Evolutionary conservation across 2,797 vertebrate species (phyloP), one percentile per base, ranked within the genome.

Genomic region (Pteropus rufus): DNA sequence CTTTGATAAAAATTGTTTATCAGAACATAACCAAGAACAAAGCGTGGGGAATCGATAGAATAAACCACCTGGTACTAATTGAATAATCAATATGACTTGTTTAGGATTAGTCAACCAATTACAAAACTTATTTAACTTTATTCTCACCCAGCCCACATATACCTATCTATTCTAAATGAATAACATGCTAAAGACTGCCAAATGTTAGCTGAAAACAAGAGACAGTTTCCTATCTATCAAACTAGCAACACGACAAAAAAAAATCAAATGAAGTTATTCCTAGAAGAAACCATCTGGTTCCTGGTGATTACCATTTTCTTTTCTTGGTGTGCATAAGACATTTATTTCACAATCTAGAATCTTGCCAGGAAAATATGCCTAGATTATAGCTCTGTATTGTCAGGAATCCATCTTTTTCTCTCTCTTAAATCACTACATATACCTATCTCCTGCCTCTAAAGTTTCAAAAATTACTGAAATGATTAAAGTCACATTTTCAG

Each of bases 161-260:
- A 5, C 23, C 3, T 75, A 31, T 49, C 46, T 92, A 26, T 58
- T 89, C 31, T 82, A 96, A 82, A 83, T 65, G 39, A 87, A 26
- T 70, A 85, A 76, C 15, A 77, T 73, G n/a, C 4, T 92, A 83
- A 73, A 72, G 23, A 65, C n/a, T 96, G 18, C 54, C 36, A 96
- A 95, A 91, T 92, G 29, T 83, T 93, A 93, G 34, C 49, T 44
- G 62, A 91, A 94, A 76, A 94, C 3, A 88, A 67, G 79, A 70
- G 34, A 67, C 7, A 94, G n/a, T 23, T 49, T 82, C 56, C 62
- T 81, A 77, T 85, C 69, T 90, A 82, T n/a, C 26, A 86, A 95
- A 72, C 54, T 62, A 89, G 7, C 26, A 96, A 44, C 24, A 34
- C 49, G 5, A 69, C 31, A 46, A 44, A 90, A 44, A 90, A 90